Evolutionary conservation across 2,888 invertebrate genomes (phyloP).

Genomic region (Branchellion lobata): DNA sequence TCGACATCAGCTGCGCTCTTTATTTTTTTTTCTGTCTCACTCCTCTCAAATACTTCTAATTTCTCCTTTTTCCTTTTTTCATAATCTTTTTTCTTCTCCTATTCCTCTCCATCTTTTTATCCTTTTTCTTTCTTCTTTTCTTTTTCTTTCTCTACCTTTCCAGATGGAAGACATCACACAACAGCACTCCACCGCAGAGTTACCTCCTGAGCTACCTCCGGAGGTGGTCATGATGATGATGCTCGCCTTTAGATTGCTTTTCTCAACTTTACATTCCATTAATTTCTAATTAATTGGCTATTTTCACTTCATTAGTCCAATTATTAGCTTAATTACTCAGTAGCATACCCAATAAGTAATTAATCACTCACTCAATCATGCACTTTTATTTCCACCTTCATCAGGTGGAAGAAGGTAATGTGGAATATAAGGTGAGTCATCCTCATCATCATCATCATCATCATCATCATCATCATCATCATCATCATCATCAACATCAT

Average conservation of each 20-base stretch:
- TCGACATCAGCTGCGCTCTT: no score
- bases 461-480: conserved; percentile 4
- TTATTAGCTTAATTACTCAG: background rate
- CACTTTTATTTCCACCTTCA: no score
- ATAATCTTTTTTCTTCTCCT: no score
- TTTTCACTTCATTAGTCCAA: background rate
- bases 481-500: background rate
- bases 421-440: conserved; percentile 77
- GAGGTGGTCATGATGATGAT: background rate
- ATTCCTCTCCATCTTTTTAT: no score
- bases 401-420: conserved; percentile 84
- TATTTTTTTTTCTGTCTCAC: no score
- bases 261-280: no score
- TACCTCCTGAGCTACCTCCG: background rate
- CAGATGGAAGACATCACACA: background rate
- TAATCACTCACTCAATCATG: no score
- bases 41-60: no score
- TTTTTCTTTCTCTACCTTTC: background rate
- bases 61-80: no score
- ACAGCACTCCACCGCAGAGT: background rate
- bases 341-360: background rate
- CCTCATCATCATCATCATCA: background rate
- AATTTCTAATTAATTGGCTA: no score
- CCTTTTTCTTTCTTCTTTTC: no score
- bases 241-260: no score